These are phyloP conservation scores for Oreocharis arfaki DNA, from an alignment of 2,113 vertebrate species.

Conservation along the genomic window DNA sequence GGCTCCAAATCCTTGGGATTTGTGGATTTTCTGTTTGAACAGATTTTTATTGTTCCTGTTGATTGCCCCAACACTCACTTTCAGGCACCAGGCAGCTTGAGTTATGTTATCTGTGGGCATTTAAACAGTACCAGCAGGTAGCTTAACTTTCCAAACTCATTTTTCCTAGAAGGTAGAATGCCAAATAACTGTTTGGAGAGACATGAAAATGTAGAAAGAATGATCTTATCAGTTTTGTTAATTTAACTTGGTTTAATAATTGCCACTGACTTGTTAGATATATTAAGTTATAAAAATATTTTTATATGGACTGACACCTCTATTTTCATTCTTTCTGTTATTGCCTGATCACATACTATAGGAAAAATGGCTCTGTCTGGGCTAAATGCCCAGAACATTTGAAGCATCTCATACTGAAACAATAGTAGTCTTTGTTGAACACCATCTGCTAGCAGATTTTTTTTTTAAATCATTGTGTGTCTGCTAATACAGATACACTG, in stretches of 20 bases:
- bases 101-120: constrained; percentile 56
- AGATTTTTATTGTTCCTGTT: constrained; percentile 60
- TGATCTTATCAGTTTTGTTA: constrained; percentile 63
- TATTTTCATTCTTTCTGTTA: constrained; percentile 74
- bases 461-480: constrained; percentile 34
- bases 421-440: constrained; percentile 82
- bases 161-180: constrained; percentile 7
- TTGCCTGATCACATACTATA: constrained; percentile 75
- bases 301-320: constrained; percentile 73
- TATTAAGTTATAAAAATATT: constrained; percentile 75
- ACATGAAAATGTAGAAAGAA: constrained; percentile 19
- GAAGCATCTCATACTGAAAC: constrained; percentile 77
- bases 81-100: constrained; percentile 38
- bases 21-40: constrained; percentile 55
- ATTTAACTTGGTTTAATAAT: constrained; percentile 63
- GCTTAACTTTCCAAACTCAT: constrained; percentile 39
- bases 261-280: constrained; percentile 70
- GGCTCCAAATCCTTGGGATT: constrained; percentile 48
- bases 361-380: constrained; percentile 79
- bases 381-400: constrained; percentile 78
- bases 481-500: constrained; percentile 48
- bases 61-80: constrained; percentile 48
- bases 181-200: constrained; percentile 28
- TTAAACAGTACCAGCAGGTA: constrained; percentile 60
- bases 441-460: constrained; percentile 72